Evolutionary conservation across 2,888 invertebrate genomes (phyloP).

Genomic region (Drosophila testacea): DNA sequence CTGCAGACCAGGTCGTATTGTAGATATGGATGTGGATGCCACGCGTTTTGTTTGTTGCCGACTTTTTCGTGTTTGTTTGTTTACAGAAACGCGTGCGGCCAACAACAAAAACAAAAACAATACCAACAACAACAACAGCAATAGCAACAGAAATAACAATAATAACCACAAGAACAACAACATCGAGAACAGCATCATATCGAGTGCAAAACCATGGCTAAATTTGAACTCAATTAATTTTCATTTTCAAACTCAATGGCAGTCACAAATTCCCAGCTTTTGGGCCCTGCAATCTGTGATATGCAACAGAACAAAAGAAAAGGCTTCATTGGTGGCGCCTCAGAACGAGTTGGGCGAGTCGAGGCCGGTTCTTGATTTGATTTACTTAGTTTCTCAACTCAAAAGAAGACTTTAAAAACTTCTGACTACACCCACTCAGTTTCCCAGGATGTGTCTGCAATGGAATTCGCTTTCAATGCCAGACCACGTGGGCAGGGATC

Average conservation of each 20-base stretch:
- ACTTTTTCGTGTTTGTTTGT: conserved; percentile 66
- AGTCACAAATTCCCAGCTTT: conserved; percentile 7
- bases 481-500: conserved; percentile 62
- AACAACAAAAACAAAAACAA: conserved; percentile 55
- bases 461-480: conserved; percentile 66
- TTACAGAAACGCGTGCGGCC: conserved; percentile 78
- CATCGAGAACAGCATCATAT: conserved; percentile 22
- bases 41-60: conserved; percentile 72
- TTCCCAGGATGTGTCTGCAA: conserved; percentile 66
- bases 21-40: conserved; percentile 46
- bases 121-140: conserved; percentile 13
- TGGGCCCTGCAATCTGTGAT: neutral
- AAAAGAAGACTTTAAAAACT: neutral
- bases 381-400: conserved; percentile 54
- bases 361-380: conserved; percentile 69
- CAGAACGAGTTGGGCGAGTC: conserved; percentile 52
- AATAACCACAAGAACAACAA: conserved; percentile 22
- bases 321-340: conserved; percentile 56
- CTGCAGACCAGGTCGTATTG: conserved; percentile 49
- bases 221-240: conserved; percentile 65
- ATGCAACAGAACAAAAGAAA: neutral
- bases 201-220: conserved; percentile 52
- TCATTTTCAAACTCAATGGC: conserved; percentile 17
- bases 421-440: conserved; percentile 61
- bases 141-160: conserved; percentile 23